These are phyloP conservation scores for Glossosoma conforme DNA, from an alignment of 1,140 invertebrate species.

Conservation along the genomic window DNA sequence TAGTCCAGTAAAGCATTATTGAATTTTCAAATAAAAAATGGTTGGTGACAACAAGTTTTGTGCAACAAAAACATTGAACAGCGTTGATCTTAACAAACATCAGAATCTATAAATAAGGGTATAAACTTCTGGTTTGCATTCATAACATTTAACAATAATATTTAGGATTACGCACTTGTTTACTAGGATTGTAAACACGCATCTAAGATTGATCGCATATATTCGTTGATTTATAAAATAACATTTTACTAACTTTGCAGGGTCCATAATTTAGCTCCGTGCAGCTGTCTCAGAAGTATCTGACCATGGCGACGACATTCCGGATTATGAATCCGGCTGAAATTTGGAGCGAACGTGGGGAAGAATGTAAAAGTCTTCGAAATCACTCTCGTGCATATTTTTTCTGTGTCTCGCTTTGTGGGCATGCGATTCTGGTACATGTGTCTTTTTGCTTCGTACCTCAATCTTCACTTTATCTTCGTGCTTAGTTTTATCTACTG, in stretches of 20 bases:
- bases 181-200: too few relatives aligned
- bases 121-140: too few relatives aligned
- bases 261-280: conserved; percentile 62
- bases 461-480: conserved; percentile 17
- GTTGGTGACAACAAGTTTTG: too few relatives aligned
- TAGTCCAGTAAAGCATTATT: too few relatives aligned
- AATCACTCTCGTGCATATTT: conserved; percentile 45
- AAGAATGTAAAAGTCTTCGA: conserved; percentile 53
- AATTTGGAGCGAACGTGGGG: conserved; percentile 62
- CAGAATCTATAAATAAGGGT: too few relatives aligned
- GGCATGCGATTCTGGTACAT: conserved; percentile 35
- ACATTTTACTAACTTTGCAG: conserved; percentile 58
- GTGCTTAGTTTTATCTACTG: conserved; percentile 9
- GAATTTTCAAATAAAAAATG: too few relatives aligned
- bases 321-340: conserved; percentile 54
- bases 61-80: too few relatives aligned
- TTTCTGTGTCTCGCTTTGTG: conserved; percentile 38
- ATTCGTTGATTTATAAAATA: too few relatives aligned
- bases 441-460: conserved; percentile 10
- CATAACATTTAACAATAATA: too few relatives aligned
- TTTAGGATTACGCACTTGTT: too few relatives aligned
- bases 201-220: too few relatives aligned
- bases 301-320: conserved; percentile 63
- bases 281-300: conserved; percentile 60
- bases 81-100: too few relatives aligned